These are phyloP conservation scores for Anabacerthia variegaticeps DNA, from an alignment of 2,797 vertebrate species.

Conservation along the genomic window DNA sequence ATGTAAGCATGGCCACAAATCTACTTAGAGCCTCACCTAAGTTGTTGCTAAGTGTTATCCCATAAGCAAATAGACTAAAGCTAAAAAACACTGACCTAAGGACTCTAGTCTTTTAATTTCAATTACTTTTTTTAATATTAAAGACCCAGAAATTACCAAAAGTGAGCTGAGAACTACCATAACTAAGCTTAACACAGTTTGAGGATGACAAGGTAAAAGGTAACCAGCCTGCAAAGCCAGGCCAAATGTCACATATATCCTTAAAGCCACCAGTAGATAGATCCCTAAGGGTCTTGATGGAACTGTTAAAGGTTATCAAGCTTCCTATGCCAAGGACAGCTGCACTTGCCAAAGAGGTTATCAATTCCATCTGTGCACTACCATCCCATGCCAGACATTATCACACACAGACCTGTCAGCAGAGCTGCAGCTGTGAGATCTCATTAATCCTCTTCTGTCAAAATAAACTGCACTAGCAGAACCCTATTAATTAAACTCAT, in stretches of 20 bases:
- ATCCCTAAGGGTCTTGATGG: background rate
- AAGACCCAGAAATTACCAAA: background rate
- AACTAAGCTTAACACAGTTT: background rate
- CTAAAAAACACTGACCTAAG: background rate
- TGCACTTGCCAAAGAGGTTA: background rate
- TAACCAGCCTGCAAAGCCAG: background rate
- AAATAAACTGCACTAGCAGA: background rate
- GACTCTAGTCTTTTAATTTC: background rate
- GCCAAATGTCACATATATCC: background rate
- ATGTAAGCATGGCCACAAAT: background rate
- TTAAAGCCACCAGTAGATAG: background rate
- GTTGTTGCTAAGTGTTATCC: background rate
- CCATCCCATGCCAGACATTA: background rate
- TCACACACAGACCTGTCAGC: background rate
- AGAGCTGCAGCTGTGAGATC: slow-evolving; percentile 10
- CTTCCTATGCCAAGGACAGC: background rate
- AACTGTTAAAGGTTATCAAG: background rate
- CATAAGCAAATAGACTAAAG: background rate
- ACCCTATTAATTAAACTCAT: background rate
- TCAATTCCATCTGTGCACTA: background rate
- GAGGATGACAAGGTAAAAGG: background rate
- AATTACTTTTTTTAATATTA: background rate
- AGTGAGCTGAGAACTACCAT: background rate
- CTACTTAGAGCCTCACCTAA: background rate
- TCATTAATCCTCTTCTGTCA: slow-evolving; percentile 35